Base-by-base conservation (phyloP, 2,888 invertebrate species). In the Chymomyza amoena region DNA sequence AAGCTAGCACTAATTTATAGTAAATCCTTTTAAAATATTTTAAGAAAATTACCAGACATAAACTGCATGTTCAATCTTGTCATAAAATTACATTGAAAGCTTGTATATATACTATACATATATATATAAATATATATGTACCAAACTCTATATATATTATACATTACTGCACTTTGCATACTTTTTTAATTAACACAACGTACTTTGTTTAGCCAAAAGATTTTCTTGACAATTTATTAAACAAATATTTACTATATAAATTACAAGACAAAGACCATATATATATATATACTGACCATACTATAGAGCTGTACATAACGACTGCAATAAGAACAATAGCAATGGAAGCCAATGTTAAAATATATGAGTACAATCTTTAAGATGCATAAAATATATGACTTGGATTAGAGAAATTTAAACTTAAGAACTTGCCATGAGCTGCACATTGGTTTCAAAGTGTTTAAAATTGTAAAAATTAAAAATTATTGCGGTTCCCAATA, bases 221-320 rank as follows among this genome's bases (percentile, higher is more conserved):
- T 68, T 73, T 77, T 18, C 51, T 69, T 63, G 57, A 66, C 64
- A 74, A 75, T 71, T 78, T 72, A 67, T 67, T 68, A 68, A 66
- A 60, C 66, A 74, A 79, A 70, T 70, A 70, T 68, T 69, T 59
- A 61, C 59, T 18, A 67, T 65, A 59, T 67, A 60, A 69, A 72
- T 69, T 69, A 67, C 39, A 64, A 32, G 32, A 45, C 56, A 69
- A 67, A 51, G 59, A 59, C 62, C n/a, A n/a, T n/a, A n/a, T n/a
- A n/a, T n/a, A n/a, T n/a, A n/a, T n/a, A n/a, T n/a, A 65, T 16
- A n/a, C 60, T 10, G 6, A 64, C 28, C 51, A 67, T 57, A 51
- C 75, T n/a, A 68, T 57, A 68, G 32, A 70, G 32, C 25, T 7
- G 32, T 4, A 32, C 32, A 32, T 32, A 32, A 32, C 32, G 32